Evolutionary conservation across 2,888 invertebrate genomes (phyloP), one percentile per base, ranked within the genome.

Genomic region (Apamea crenata): DNA sequence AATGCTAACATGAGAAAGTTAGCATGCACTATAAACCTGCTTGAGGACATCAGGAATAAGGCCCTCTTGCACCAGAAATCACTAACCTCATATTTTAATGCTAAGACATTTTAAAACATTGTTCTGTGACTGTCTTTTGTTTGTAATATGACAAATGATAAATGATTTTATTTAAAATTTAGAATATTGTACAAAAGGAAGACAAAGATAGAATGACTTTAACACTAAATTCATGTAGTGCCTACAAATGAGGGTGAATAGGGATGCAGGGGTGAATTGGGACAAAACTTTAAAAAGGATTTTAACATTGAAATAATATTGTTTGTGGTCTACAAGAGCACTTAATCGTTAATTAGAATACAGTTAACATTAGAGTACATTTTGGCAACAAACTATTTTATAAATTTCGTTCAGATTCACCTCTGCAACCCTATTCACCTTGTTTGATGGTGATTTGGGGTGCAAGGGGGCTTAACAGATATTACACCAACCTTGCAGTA

Each of bases 401-500:
- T 36, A 36, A 36, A 36, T 36, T 36, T 36, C 36, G 5, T 36
- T 36, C 36, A 36, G 5, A 36, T 36, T 36, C 36, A 36, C 5
- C 36, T 36, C 36, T 36, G 36, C 36, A 36, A 36, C 5, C 36
- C 36, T 36, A 36, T 36, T 36, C 36, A 5, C 36, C 4, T 36
- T 36, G 36, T 36, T 36, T 36, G 36, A 36, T 0, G 0, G 21
- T 32, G 32, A 65, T 36, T 36, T 65, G 32, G 1, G 32, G 32
- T 65, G 32, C 63, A 65, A 2, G 32, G 5, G 1, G 59, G 16
- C 7, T 2, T 36, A 25, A 36, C 25, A 6, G 2, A 12, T 6
- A 36, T 25, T 14, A 36, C 12, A 65, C 91, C 93, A 96, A 99
- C 99, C 98, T 98, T 98, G 98, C 93, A 99, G 97, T 92, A 98